Evolutionary conservation across 2,888 invertebrate genomes (phyloP), one percentile per base, ranked within the genome.

Genomic region (Nomada flava): DNA sequence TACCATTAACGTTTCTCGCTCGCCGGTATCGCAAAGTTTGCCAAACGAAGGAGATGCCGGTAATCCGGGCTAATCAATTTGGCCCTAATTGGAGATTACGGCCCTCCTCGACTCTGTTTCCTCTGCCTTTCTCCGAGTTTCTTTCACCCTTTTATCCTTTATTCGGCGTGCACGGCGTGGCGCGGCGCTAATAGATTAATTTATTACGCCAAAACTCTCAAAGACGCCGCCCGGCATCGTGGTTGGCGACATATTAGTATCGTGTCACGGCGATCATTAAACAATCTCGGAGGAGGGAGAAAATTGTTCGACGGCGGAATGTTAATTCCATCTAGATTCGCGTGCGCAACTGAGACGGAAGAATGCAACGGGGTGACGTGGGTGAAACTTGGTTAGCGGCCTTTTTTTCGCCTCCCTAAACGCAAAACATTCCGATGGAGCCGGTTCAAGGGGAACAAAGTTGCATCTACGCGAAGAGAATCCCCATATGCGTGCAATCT

Each of bases 61-160:
- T 93, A 92, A 93, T 93, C 91, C 91, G 84, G 71, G 90, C 89
- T 91, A 93, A 93, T 93, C 92, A 93, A 93, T 93, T 93, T 92
- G 86, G 87, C 89, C 90, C 92, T 93, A 93, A 93, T 93, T 93
- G 92, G 91, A 90, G 93, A 93, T 93, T 92, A 92, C 91, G 85
- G 86, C 83, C 86, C 89, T 88, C 84, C 79, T 85, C 80, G 82
- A 68, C 82, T 83, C 36, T 44, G 55, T 52, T 63, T 50, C 68
- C 53, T 47, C 67, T 23, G 29, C 57, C 59, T 42, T 44, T 13
- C 26, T 15, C 7, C 44, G 10, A 26, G n/a, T 65, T 76, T 85
- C 77, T 79, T 76, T 78, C 70, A 59, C 65, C 60, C 53, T 63
- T 73, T 57, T 23, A 60, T 76, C 52, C 74, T 68, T 70, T 57